Evolutionary conservation across 2,797 vertebrate genomes (phyloP), one percentile per base, ranked within the genome.

Genomic region (Centropyge bicolor): DNA sequence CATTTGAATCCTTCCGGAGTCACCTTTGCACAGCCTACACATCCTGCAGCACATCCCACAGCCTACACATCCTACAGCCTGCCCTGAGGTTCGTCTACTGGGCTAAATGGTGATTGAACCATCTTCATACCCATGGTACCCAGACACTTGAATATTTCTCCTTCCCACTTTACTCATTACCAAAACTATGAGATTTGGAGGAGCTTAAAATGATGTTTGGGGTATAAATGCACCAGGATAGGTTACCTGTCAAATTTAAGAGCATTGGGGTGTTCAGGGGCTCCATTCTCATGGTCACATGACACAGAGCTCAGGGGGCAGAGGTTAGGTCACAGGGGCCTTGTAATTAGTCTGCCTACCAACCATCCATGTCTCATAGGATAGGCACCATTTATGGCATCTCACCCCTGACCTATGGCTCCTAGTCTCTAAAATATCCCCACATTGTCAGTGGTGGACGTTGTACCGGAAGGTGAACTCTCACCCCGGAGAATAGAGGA

Each of bases 361-460:
- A 76, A 69, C 81, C 83, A 89, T 82, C 88, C 81, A 86, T 84
- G 86, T 89, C 91, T 92, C 86, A 82, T 63, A 81, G 78, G 60
- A 79, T 38, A 78, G 81, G 85, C 75, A 91, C 86, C 87, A 88
- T 92, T 92, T 89, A 86, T 91, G 93, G 91, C 83, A 93, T 93
- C 84, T 94, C 90, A 93, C 93, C 94, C 88, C 86, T 94, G 89
- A 95, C 92, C 90, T 89, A 43, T 85, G 66, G 70, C 86, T 84
- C 83, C 82, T 84, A 82, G 84, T 76, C 85, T 87, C 87, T 81
- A 89, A 92, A 93, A 93, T 91, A 92, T 89, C 85, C 75, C 69
- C 6, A 72, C 83, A 66, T 76, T 79, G 80, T 84, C 79, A 78
- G 74, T 41, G 60, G 68, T 64, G 45, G 57, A 70, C 8, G 13